Base-by-base conservation (phyloP, 2,113 vertebrate species). In the Halcyon senegalensis region DNA sequence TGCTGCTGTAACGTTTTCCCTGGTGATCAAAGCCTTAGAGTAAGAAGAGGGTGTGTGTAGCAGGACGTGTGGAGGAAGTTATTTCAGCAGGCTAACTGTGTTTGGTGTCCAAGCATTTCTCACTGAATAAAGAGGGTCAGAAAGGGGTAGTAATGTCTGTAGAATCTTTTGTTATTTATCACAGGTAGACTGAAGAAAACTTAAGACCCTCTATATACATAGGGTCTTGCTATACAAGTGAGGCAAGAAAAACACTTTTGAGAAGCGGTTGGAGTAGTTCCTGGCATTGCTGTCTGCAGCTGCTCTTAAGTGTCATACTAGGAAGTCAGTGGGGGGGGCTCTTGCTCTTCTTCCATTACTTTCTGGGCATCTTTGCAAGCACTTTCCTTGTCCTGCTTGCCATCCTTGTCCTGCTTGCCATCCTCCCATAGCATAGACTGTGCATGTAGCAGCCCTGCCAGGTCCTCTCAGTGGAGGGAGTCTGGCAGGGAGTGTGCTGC, bases 341-440 rank as follows among this genome's bases (percentile, higher is more conserved):
- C 43, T 53, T 84, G 16, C 17, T 83, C 35, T 46, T 85, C 43
- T 87, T 76, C 53, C 21, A 3, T 55, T 55, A 8, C 31, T 83
- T 88, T 75, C 50, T 59, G 53, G 63, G 13, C 24, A 31, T 60
- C 35, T 64, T 53, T 70, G 21, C 43, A 25, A 27, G 4, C 3
- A 4, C 21, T 55, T 75, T 9, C 2, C 37, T 80, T 0, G 0
- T 76, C 21, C 25, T 43, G 4, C 43, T 69, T 25, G 19, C 60
- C 33, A 44, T 10, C 2, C 37, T 80, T 0, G 0, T 76, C 19
- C 25, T 43, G 4, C 43, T 70, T 27, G 17, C 62, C 27, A 41
- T 62, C 39, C 16, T n/a, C 13, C 18, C 2, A 15, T 58, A 48
- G 64, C 17, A 28, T 44, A 37, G 62, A 31, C 15, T 28, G 18